These are phyloP conservation scores for Mastigias papua DNA, from an alignment of 30 jellyfish, hydroid and myxozoan species.

Conservation along the genomic window DNA sequence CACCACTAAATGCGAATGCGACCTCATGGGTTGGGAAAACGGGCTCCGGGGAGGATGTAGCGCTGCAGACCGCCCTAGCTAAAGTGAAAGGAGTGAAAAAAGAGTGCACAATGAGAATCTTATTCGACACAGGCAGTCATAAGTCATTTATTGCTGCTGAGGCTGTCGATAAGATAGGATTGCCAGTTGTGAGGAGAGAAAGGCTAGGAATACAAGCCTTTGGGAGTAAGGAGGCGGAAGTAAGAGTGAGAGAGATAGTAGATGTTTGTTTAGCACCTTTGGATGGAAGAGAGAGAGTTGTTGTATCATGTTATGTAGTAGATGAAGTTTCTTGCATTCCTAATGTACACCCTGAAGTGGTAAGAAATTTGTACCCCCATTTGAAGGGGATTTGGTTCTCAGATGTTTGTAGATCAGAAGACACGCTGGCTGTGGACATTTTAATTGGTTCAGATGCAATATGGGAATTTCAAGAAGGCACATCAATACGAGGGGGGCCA, in stretches of 20 bases:
- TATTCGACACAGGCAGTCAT: conserved; percentile 22
- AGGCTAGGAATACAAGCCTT: background rate
- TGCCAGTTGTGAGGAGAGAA: background rate
- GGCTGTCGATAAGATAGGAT: background rate
- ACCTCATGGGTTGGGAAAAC: no score
- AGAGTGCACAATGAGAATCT: no score
- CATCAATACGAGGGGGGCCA: no score
- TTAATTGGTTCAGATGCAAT: conserved; percentile 12
- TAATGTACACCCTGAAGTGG: conserved; percentile 38
- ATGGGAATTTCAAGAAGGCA: no score
- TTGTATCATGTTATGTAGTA: conserved; percentile 46
- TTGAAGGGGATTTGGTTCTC: no score
- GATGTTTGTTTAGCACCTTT: no score
- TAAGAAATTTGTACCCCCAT: no score
- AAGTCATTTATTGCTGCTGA: conserved; percentile 6
- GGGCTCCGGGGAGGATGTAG: no score
- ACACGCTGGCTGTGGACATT: conserved; percentile 18
- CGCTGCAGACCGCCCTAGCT: no score
- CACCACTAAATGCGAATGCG: no score
- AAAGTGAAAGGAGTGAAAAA: no score
- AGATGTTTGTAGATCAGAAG: conserved; percentile 36
- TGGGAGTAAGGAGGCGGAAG: no score
- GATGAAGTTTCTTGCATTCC: conserved; percentile 36
- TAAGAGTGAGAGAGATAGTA: background rate
- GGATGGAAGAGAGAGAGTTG: background rate